These are phyloP conservation scores for Zapornia atra DNA, from an alignment of 2,113 vertebrate genomes.

Conservation along the genomic window DNA sequence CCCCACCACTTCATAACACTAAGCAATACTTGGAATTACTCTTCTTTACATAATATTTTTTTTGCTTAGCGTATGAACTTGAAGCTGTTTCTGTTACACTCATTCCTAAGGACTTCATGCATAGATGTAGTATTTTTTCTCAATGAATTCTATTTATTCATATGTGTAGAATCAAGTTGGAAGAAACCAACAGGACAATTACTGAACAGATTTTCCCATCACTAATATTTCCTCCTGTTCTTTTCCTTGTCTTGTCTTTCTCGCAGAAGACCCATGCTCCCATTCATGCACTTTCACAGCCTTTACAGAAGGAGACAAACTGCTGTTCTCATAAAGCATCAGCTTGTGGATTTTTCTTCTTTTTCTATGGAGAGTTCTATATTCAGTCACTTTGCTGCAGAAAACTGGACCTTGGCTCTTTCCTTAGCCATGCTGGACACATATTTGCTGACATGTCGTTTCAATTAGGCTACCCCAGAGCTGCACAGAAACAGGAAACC, in stretches of 20 bases:
- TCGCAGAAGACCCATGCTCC: background rate
- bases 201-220: background rate
- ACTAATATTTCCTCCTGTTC: background rate
- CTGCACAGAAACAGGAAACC: conserved; percentile 80
- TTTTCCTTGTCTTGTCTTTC: background rate
- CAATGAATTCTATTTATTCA: background rate
- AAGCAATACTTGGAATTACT: background rate
- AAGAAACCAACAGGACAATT: background rate
- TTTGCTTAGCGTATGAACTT: background rate
- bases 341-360: conserved; percentile 8
- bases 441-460: conserved; percentile 77
- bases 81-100: background rate
- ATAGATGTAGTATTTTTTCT: background rate
- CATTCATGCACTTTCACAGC: background rate
- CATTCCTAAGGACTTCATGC: background rate
- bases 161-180: background rate
- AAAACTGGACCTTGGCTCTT: conserved; percentile 28
- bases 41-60: background rate
- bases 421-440: conserved; percentile 71
- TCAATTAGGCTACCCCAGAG: conserved; percentile 78
- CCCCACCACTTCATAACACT: background rate
- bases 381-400: background rate
- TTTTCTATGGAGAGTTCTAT: background rate
- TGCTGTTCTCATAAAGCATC: background rate
- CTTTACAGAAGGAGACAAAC: background rate